Evolutionary conservation across 23 tunicate genomes (phyloP).

Genomic region (Oikopleura dioica): DNA sequence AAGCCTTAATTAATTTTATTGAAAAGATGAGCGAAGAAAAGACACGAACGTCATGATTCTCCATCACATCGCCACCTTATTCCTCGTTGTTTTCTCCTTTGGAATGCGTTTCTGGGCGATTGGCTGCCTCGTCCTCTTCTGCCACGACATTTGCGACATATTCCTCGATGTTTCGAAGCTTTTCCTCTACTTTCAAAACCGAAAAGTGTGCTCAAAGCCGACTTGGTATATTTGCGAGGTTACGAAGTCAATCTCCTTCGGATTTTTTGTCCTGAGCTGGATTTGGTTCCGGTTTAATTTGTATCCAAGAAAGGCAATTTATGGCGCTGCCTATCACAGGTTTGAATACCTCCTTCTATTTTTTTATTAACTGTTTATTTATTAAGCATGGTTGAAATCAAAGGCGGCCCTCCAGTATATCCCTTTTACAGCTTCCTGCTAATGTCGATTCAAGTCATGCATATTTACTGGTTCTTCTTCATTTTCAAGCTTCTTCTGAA

Average conservation of each 20-base stretch:
- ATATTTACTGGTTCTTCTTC: slow-evolving; percentile 8
- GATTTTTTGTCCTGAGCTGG: background rate
- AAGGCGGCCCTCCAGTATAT: slow-evolving; percentile 8
- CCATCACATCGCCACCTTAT: background rate
- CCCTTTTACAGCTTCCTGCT: background rate
- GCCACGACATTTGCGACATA: slow-evolving; percentile 6
- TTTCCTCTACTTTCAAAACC: background rate
- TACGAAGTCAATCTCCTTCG: background rate
- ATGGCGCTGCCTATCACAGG: slow-evolving; percentile 2
- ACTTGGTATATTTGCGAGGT: background rate
- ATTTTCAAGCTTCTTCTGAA: background rate
- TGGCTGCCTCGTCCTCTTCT: slow-evolving; percentile 6
- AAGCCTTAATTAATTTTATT: background rate
- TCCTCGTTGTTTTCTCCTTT: background rate
- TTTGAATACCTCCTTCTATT: background rate
- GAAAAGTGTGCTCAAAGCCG: background rate
- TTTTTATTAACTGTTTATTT: no score
- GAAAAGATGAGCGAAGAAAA: background rate
- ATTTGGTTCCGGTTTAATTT: background rate
- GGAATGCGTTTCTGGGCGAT: slow-evolving; percentile 13
- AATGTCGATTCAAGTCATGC: background rate
- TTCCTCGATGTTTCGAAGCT: background rate
- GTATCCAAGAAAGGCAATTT: slow-evolving; percentile 5
- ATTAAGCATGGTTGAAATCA: background rate
- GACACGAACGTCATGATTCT: background rate